Evolutionary conservation across 2,797 vertebrate species (phyloP), one percentile per base, ranked within the genome.

Genomic region (Brachymystax lenok): DNA sequence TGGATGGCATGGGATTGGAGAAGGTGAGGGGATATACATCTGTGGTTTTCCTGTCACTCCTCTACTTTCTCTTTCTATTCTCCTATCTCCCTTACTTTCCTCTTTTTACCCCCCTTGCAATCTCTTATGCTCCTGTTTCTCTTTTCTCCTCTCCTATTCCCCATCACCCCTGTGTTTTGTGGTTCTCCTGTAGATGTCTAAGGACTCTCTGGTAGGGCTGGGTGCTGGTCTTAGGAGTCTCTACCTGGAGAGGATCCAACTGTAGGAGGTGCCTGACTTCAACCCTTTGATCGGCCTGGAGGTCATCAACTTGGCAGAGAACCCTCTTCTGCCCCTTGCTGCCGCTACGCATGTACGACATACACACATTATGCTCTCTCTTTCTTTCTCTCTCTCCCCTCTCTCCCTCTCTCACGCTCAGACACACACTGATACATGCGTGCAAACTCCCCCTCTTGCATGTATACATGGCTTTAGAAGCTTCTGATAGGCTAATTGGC

Each of bases 291-390:
- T 90, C 0, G 91, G 92, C 73, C 87, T 99, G 81, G 96, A 98
- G 82, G 96, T 96, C 82, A 94, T 99, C 75, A 97, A 97, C 89
- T 93, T 99, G 85, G 93, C 93, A 0, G 93, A 95, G 6, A 96
- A 98, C 77, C 96, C 97, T 70, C 95, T 99, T 86, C 92, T 99
- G 98, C 85, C 95, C 92, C 70, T 94, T 99, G 78, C 93, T 99
- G 76, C 94, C 93, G 0, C 91, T 99, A 64, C 94, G 80, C 92
- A 92, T 94, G 97, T 98, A 90, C 92, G 95, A 84, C 54, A 69
- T 14, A 52, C 30, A 35, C 19, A 73, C 19, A 59, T 71, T n/a
- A 30, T 64, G 2, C 21, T 13, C 35, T 5, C 21, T 12, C 21
- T 61, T 5, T 24, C 51, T 77, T 54, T 21, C 19, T 13, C 52